These are phyloP conservation scores for Coptotermes formosanus DNA, from an alignment of 1,140 invertebrate species.

Conservation along the genomic window DNA sequence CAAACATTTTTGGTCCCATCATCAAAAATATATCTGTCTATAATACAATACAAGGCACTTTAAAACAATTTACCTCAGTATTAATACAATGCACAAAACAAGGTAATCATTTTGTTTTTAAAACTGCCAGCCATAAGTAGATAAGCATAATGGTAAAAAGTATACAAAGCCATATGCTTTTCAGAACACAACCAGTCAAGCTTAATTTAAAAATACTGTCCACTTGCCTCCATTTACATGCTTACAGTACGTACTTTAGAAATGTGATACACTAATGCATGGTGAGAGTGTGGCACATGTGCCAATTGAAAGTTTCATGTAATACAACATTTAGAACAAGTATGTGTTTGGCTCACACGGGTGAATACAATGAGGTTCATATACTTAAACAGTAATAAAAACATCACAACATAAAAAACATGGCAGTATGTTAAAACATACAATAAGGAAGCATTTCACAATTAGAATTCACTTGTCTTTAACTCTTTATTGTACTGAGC, in stretches of 20 bases:
- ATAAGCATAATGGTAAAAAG: background rate
- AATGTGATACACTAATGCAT: no score
- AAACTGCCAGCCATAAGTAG: background rate
- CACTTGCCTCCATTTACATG: background rate
- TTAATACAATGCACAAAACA: background rate
- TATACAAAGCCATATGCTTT: background rate
- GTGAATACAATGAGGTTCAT: background rate
- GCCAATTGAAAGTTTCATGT: background rate
- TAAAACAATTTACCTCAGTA: slow-evolving; percentile 10
- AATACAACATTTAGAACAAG: background rate
- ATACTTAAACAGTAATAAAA: background rate
- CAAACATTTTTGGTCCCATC: background rate
- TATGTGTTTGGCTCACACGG: background rate
- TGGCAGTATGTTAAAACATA: background rate
- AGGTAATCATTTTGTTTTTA: background rate
- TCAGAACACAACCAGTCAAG: slow-evolving; percentile 8
- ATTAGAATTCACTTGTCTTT: background rate
- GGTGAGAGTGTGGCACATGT: background rate
- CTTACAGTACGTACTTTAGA: background rate
- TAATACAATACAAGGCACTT: background rate
- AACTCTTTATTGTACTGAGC: no score
- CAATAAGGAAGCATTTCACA: background rate
- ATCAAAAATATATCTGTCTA: background rate
- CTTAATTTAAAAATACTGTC: background rate
- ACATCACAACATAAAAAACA: background rate